phyloP scores from a whole-genome alignment of 2,797 vertebrate genomes.

The Menidia menidia region DNA sequence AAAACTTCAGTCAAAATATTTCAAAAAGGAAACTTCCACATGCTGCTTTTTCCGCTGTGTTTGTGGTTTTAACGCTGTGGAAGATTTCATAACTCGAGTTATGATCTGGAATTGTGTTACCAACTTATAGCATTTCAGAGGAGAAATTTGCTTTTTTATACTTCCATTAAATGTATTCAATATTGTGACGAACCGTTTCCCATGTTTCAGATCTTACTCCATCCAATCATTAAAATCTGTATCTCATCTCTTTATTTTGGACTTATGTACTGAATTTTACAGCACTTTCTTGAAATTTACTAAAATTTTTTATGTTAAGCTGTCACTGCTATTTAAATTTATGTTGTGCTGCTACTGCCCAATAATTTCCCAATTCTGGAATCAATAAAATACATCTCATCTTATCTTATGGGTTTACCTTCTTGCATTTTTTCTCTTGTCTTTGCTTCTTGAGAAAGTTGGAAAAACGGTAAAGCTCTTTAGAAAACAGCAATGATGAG shows the following conservation, averaged over 20 bases:
- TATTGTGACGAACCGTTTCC: background rate
- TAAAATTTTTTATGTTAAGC: no score
- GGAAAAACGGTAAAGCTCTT: constrained; percentile 38
- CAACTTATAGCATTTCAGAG: constrained; percentile 45
- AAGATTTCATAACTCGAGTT: constrained; percentile 54
- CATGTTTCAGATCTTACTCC: constrained; percentile 1
- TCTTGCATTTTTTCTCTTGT: constrained; percentile 37
- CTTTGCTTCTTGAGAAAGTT: constrained; percentile 20
- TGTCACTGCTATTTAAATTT: no score
- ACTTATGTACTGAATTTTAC: no score
- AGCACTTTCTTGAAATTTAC: no score
- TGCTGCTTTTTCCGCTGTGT: constrained; percentile 37
- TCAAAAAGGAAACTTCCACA: constrained; percentile 33
- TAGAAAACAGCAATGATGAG: constrained; percentile 19
- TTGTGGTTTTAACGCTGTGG: constrained; percentile 48
- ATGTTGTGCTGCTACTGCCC: no score
- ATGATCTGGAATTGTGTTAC: constrained; percentile 21
- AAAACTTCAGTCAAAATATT: background rate
- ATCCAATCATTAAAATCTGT: constrained; percentile 33
- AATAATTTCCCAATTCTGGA: no score
- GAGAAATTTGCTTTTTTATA: background rate
- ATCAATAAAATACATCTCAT: no score
- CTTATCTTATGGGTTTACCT: constrained; percentile 34
- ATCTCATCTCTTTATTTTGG: background rate
- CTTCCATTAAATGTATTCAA: constrained; percentile 13